Base-by-base conservation (phyloP, 2,113 vertebrate genomes). In the Onychostruthus taczanowskii region DNA sequence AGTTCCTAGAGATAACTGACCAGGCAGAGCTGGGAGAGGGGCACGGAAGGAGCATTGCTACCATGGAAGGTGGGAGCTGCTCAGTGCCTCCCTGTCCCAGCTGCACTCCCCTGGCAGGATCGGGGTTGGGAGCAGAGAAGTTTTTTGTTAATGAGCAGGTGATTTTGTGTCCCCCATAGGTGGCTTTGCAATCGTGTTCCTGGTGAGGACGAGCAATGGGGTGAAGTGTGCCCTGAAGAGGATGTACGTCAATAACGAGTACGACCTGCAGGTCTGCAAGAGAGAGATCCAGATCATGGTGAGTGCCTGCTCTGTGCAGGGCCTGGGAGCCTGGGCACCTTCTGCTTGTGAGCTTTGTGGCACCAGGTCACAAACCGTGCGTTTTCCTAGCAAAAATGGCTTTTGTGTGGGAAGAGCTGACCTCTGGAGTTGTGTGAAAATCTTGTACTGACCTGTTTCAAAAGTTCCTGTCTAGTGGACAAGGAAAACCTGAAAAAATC, bases 241-340 rank as follows among this genome's bases (percentile, higher is more conserved):
- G 91, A 99, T 99, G 99, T 99, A 99, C 14, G 99, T 99, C 97
- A 99, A 99, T 96, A 99, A 99, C 3, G 99, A 99, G 92, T 97
- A 99, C 2, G 99, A 99, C 96, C 97, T 99, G 86, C 98, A 99
- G 89, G 98, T 99, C 95, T 99, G 99, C 99, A 99, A 99, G 93
- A 98, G 98, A 94, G 99, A 99, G 95, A 99, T 99, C 96, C 99
- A 99, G 91, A 99, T 99, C 95, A 99, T 99, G 99, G 99, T 99
- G 98, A 99, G 99, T 56, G 52, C 5, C 26, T 5, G 1, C 9
- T 47, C 76, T 8, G 11, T 3, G 2, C 6, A 12, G 55, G n/a
- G 37, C 10, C 43, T 14, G 46, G 73, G 47, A 67, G 35, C 56
- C 35, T 16, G 10, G 3, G 28, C 64, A 7, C 50, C 68, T 30